Evolutionary conservation across 2,797 vertebrate species (phyloP).

Genomic region (Manis javanica): DNA sequence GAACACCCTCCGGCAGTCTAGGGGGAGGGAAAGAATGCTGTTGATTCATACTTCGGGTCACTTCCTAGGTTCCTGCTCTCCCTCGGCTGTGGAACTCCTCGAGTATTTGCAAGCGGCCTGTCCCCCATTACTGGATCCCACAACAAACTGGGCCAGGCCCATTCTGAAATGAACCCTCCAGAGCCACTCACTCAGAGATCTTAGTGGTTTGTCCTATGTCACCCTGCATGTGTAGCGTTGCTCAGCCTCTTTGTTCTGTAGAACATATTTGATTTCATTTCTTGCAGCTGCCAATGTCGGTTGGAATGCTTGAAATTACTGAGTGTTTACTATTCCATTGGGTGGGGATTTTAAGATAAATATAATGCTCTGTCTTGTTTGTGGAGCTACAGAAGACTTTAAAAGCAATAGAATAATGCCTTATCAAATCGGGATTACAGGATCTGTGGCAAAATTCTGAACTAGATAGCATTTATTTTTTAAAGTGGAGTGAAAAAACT

Average conservation of each 20-base stretch:
- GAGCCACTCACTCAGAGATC: neutral
- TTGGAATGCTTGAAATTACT: constrained; percentile 78
- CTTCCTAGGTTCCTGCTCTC: neutral
- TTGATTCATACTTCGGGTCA: neutral
- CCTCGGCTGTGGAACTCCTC: neutral
- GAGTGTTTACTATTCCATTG: constrained; percentile 71
- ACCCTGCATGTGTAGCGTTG: neutral
- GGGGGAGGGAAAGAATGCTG: no score
- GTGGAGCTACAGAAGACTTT: neutral
- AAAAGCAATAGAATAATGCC: constrained; percentile 41
- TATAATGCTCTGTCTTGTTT: constrained; percentile 67
- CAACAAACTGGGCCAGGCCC: neutral
- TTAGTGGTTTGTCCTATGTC: neutral
- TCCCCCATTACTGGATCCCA: neutral
- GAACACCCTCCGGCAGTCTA: neutral
- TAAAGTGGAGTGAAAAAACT: constrained; percentile 1
- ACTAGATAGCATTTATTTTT: constrained; percentile 42
- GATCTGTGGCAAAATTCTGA: constrained; percentile 33
- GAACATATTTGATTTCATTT: constrained; percentile 61
- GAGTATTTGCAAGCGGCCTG: neutral
- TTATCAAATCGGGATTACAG: constrained; percentile 47
- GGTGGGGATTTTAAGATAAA: constrained; percentile 76
- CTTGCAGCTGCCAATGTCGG: constrained; percentile 72
- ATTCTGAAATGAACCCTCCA: neutral
- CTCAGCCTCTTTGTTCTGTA: neutral